Evolutionary conservation across 2,888 invertebrate genomes (phyloP), one percentile per base, ranked within the genome.

Genomic region (Andrena trimmerana): DNA sequence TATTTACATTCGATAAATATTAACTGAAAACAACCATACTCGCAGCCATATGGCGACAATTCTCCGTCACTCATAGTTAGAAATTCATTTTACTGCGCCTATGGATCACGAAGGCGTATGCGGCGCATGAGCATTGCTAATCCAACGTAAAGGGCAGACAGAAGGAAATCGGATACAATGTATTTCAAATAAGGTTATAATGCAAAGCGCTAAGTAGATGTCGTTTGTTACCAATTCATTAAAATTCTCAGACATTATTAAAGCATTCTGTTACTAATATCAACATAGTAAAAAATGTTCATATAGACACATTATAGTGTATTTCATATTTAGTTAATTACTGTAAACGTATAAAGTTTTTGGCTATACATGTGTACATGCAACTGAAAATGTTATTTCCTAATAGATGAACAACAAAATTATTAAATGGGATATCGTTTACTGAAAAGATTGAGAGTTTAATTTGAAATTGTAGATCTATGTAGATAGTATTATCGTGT

Each of bases 81-180:
- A 84, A 87, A 86, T 85, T 87, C 85, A 85, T 81, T 85, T 83
- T 63, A 81, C 84, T 81, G 78, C 83, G 81, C 79, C 86, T 86
- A 86, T 82, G 79, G 86, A 52, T 59, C 66, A 77, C 68, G 73
- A 78, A 74, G 72, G 86, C 66, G 84, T 72, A 75, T 57, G 78
- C 84, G 72, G 82, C 86, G 86, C 86, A 86, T 86, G 86, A 86
- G 86, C 86, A 76, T 75, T 85, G 13, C 78, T 62, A 36, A 74
- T 81, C 70, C 67, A 74, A 73, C 60, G 62, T 67, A 71, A 73
- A 81, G 78, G 81, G 78, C 81, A 84, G 78, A 81, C 74, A 84
- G 84, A 84, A 81, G 86, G 83, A 85, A 86, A 83, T 86, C 78
- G 69, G 79, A 83, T 76, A 83, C 83, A 72, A 67, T 67, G 59